A percentile compares a stretch with the other conserved stretches of the same genome.
phyloP scores from a whole-genome alignment of 2,888 invertebrate genomes.

The Diadromus collaris region DNA sequence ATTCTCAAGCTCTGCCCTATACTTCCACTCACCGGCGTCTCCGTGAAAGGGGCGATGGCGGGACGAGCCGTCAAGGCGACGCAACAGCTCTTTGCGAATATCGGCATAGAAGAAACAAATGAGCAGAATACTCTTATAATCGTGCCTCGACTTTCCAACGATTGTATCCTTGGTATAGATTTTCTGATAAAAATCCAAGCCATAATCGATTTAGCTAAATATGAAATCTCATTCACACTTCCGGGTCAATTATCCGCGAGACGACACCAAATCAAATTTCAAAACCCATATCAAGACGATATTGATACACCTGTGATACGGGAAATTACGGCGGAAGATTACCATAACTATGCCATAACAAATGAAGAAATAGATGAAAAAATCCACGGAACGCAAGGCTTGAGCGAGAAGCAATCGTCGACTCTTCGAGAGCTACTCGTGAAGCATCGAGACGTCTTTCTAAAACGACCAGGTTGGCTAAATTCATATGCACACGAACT shows the following conservation, averaged over 20 bases:
- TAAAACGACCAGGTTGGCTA: conserved; percentile 1
- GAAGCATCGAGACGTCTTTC: background rate
- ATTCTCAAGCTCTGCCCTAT: background rate
- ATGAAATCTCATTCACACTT: background rate
- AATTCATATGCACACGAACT: background rate
- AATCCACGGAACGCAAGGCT: background rate
- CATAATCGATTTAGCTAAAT: background rate
- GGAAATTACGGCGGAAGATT: background rate
- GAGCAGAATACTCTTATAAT: background rate
- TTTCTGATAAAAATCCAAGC: background rate
- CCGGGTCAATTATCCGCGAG: background rate
- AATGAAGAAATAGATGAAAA: background rate
- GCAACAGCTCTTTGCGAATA: background rate
- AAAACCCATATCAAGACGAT: background rate
- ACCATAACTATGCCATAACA: background rate
- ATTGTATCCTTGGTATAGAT: background rate
- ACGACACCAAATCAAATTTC: background rate
- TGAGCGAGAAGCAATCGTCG: background rate
- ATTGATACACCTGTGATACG: background rate
- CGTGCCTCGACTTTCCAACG: background rate
- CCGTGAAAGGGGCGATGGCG: background rate
- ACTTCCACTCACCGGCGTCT: background rate
- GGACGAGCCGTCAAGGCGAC: background rate
- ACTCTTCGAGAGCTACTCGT: background rate
- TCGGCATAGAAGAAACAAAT: background rate